phyloP scores from a whole-genome alignment of 2,113 vertebrate species.

The Platichthys flesus region DNA sequence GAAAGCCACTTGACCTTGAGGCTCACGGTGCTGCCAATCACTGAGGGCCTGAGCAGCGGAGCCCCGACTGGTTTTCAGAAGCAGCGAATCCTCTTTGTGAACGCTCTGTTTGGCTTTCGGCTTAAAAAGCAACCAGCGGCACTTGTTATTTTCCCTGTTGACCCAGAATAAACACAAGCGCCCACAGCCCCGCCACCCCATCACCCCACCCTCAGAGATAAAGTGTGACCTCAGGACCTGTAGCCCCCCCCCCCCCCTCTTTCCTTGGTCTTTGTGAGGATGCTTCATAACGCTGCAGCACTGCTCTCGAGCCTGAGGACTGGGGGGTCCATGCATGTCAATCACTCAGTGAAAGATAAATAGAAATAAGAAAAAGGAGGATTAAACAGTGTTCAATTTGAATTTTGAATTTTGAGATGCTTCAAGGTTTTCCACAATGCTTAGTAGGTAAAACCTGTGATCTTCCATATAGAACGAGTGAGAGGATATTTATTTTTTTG shows the following conservation, averaged over 20 bases:
- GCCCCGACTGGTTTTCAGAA: constrained; percentile 27
- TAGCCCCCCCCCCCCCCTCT: constrained; percentile 5
- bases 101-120: constrained; percentile 42
- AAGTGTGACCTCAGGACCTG: constrained; percentile 47
- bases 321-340: constrained; percentile 17
- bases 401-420: too few species aligned
- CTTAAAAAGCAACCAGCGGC: constrained; percentile 41
- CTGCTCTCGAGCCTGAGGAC: neutral
- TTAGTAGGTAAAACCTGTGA: too few species aligned
- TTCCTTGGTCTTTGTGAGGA: constrained; percentile 28
- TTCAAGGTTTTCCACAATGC: too few species aligned
- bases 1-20: constrained; percentile 34
- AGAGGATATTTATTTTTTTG: too few species aligned
- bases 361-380: neutral
- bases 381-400: too few species aligned
- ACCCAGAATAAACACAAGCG: constrained; percentile 13
- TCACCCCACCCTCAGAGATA: constrained; percentile 2
- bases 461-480: too few species aligned
- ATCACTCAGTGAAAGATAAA: constrained; percentile 6
- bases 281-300: neutral
- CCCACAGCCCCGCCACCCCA: constrained; percentile 4
- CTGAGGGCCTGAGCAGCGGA: neutral
- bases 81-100: constrained; percentile 32
- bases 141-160: constrained; percentile 27
- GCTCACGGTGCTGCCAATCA: constrained; percentile 55